phyloP scores from a whole-genome alignment of 2,113 vertebrate genomes.

The Loxodonta africana region DNA sequence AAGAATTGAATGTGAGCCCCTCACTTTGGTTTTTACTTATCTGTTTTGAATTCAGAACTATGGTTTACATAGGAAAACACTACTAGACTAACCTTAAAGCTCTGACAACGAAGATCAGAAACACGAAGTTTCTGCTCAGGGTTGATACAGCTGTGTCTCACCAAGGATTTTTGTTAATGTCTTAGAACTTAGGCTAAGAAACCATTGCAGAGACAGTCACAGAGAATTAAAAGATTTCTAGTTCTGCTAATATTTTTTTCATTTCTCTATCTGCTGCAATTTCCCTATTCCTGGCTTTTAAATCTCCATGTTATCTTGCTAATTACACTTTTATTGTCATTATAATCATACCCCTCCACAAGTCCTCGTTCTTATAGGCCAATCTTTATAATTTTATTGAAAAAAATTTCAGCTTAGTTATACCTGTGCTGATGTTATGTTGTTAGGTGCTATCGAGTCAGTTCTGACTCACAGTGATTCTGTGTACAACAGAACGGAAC shows the following conservation, averaged over 20 bases:
- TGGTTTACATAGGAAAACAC: too few relatives aligned
- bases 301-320: not conserved
- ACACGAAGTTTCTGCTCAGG: not conserved
- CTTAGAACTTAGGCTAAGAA: not conserved
- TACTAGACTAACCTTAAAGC: not conserved
- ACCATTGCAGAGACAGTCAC: not conserved
- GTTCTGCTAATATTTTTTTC: not conserved
- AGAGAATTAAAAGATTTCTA: not conserved
- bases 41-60: conserved; percentile 34
- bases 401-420: not conserved
- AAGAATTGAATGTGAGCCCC: conserved; percentile 27
- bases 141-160: not conserved
- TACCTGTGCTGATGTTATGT: not conserved
- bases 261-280: not conserved
- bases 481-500: too few relatives aligned
- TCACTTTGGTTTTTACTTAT: conserved; percentile 1
- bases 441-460: not conserved
- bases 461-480: too few relatives aligned
- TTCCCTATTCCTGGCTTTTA: not conserved
- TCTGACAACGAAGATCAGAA: not conserved
- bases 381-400: conserved; percentile 7
- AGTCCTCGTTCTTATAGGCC: not conserved
- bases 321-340: not conserved
- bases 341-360: not conserved
- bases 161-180: conserved; percentile 3